Conservation (phyloP, 2,113 vertebrate genomes). For the Caranx ignobilis region DNA sequence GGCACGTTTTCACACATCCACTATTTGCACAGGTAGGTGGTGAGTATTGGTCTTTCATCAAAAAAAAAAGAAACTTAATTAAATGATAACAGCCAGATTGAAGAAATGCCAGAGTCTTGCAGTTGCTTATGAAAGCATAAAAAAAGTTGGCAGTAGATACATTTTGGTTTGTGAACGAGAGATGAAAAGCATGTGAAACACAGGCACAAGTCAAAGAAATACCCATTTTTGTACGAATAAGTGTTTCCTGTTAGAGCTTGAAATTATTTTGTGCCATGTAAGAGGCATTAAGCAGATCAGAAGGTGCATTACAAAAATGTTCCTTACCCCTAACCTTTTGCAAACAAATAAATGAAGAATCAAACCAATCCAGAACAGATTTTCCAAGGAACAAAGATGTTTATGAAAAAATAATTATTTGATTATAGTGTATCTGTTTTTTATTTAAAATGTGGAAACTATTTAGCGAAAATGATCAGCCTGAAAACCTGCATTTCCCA, state of each 20-base stretch:
- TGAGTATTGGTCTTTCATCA: not conserved
- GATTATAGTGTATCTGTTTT: not conserved
- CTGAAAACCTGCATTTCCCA: not conserved
- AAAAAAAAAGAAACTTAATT: not conserved
- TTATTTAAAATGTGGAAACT: not conserved
- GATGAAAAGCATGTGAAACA: not conserved
- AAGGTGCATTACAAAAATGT: not conserved
- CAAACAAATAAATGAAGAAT: conserved; percentile 6
- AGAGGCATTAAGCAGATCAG: not conserved
- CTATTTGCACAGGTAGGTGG: not conserved
- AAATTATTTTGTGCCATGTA: not conserved
- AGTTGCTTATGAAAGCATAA: not conserved
- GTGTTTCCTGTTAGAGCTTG: not conserved
- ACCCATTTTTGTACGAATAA: not conserved
- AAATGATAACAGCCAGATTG: not conserved
- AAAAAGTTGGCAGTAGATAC: not conserved
- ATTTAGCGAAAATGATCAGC: not conserved
- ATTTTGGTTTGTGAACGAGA: not conserved
- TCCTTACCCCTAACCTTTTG: not conserved
- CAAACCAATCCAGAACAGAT: not conserved
- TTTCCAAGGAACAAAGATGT: not conserved
- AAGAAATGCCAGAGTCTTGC: not conserved
- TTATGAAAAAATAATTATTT: not conserved
- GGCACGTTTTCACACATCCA: not conserved
- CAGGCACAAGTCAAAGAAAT: not conserved